Evolutionary conservation across 2,888 invertebrate species (phyloP), one percentile per base, ranked within the genome.

Genomic region (Apotomis turbidana): DNA sequence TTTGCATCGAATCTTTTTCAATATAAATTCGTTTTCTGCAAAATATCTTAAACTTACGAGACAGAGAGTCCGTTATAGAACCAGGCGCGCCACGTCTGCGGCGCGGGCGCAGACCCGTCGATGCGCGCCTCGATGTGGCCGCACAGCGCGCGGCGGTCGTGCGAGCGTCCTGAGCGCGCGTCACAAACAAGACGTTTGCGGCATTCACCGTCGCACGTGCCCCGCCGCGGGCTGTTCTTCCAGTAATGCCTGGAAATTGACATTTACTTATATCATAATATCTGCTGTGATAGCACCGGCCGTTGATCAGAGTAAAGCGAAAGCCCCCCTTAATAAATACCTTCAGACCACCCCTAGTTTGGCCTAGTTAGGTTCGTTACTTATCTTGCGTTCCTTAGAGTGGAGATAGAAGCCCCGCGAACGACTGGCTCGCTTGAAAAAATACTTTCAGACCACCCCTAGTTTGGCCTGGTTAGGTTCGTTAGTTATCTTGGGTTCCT

Each of bases 161-260:
- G 97, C 67, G 97, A 97, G 62, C 97, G 94, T 0, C 98, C 98
- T 13, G 97, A 97, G 69, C 97, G 95, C 70, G 97, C 94, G 89
- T 98, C 98, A 85, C 98, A 98, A 52, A 98, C 92, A 83, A 97
- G 94, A 59, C 97, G 95, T 87, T 97, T 97, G 75, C 96, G 96
- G 81, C 98, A 98, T 78, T 97, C 97, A 6, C 96, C 96, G 87
- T 97, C 97, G 85, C 98, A 98, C 0, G 93, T 86, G 9, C 97
- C 96, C 55, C 97, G 95, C 0, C 96, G 96, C 0, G 97, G 97
- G 72, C 97, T 97, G 84, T 97, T 97, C 90, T 98, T 98, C 95
- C 97, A 97, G 87, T 98, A 98, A 86, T 97, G 96, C 82, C 97
- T 97, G 81, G 0, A 82, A 85, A 36, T 41, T 41, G 41, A 6